These are phyloP conservation scores for Eulemur rubriventer DNA, from an alignment of 2,797 vertebrate species.

Conservation along the genomic window DNA sequence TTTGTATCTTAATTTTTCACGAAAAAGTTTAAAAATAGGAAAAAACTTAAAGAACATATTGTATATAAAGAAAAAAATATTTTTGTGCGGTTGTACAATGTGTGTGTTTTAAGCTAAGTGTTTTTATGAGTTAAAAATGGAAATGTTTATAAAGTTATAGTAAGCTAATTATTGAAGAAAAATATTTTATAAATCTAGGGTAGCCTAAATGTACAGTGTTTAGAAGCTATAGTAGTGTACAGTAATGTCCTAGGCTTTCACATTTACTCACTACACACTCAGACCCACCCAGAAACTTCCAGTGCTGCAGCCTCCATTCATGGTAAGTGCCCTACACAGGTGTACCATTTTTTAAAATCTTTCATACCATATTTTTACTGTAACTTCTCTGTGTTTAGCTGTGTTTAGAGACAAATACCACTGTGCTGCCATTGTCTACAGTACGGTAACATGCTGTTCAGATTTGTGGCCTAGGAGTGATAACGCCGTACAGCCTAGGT, in stretches of 20 bases:
- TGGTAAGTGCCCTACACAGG: background rate
- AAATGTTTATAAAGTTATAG: background rate
- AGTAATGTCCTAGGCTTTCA: background rate
- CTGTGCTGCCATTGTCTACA: background rate
- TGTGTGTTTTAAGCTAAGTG: background rate
- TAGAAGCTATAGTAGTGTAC: background rate
- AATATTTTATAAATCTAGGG: background rate
- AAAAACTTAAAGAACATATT: background rate
- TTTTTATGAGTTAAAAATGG: background rate
- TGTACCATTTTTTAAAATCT: background rate
- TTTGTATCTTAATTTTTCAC: background rate
- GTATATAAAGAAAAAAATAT: background rate
- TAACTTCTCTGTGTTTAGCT: background rate
- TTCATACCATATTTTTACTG: background rate
- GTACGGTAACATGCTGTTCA: background rate
- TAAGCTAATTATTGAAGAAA: background rate
- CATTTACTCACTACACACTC: background rate
- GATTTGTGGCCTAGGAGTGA: background rate
- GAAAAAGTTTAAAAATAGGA: background rate
- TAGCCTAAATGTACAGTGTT: background rate
- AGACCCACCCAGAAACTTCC: background rate
- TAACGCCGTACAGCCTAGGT: background rate
- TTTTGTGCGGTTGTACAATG: background rate
- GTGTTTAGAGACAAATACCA: background rate
- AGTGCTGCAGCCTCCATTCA: background rate